Evolutionary conservation across 53 echinoderm and acorn worm species (phyloP).

Genomic region (Zoroaster sp.): DNA sequence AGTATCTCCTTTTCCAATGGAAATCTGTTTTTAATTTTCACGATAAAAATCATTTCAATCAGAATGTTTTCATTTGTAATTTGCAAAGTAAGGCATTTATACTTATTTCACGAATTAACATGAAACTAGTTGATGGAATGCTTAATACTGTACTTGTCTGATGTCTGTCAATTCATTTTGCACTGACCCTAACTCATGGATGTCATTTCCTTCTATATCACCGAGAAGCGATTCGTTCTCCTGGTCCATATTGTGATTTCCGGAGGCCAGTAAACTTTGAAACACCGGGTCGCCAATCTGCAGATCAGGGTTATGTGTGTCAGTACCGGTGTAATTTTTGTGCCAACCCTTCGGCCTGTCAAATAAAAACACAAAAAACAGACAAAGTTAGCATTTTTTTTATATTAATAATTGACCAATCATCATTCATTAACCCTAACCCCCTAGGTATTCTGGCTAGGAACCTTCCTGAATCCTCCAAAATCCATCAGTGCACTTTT

Average conservation of each 20-base stretch:
- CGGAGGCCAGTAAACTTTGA: constrained; percentile 58
- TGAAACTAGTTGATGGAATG: neutral
- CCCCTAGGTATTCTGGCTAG: too few relatives aligned
- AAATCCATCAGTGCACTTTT: too few relatives aligned
- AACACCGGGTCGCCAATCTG: constrained; percentile 84
- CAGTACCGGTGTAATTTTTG: constrained; percentile 61
- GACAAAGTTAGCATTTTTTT: too few relatives aligned
- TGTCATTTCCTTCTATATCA: constrained; percentile 40
- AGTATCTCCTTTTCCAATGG: too few relatives aligned
- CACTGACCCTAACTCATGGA: constrained; percentile 54
- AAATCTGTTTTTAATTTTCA: too few relatives aligned
- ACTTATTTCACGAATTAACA: neutral
- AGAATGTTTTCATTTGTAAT: too few relatives aligned
- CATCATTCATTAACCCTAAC: too few relatives aligned
- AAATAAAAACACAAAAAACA: neutral
- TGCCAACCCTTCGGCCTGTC: constrained; percentile 95
- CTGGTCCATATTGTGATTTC: constrained; percentile 51
- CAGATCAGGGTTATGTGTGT: constrained; percentile 65
- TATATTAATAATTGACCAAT: too few relatives aligned
- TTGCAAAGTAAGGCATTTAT: too few relatives aligned
- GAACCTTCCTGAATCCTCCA: too few relatives aligned
- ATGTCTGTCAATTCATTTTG: constrained; percentile 6
- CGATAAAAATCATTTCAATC: too few relatives aligned
- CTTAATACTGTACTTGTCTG: constrained; percentile 17
- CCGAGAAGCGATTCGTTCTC: constrained; percentile 42